phyloP scores from a whole-genome alignment of 2,888 invertebrate species.

The Drosophila cracens region DNA sequence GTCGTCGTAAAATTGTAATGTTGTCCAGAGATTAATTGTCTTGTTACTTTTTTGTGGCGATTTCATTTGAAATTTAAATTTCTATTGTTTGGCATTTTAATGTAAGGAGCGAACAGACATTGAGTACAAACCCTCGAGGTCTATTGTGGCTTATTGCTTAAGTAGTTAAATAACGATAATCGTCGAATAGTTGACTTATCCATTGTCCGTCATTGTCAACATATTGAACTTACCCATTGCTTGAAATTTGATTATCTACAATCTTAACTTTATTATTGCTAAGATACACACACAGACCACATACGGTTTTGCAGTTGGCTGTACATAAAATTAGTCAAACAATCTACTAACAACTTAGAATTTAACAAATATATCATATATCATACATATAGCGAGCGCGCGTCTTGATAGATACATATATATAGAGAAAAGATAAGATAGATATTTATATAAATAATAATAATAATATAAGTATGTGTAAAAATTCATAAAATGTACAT shows the following conservation, averaged over 20 bases:
- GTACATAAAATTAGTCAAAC: conserved; percentile 76
- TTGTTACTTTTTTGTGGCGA: conserved; percentile 34
- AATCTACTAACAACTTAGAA: conserved; percentile 69
- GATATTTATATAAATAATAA: conserved; percentile 41
- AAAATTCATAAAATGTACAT: conserved; percentile 34
- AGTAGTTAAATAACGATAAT: conserved; percentile 17
- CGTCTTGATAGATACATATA: conserved; percentile 24
- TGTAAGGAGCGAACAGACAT: conserved; percentile 5
- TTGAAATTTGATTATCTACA: conserved; percentile 42
- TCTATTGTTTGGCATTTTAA: conserved; percentile 23
- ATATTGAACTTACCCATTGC: neutral
- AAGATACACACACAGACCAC: conserved; percentile 37
- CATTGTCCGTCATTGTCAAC: neutral
- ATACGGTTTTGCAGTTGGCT: conserved; percentile 32
- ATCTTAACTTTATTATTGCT: conserved; percentile 60
- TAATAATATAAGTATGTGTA: conserved; percentile 29
- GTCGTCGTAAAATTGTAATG: conserved; percentile 59
- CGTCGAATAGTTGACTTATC: neutral
- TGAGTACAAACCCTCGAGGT: conserved; percentile 8
- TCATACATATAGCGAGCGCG: conserved; percentile 65
- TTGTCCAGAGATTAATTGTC: conserved; percentile 46
- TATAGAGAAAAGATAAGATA: conserved; percentile 32
- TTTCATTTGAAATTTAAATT: conserved; percentile 48
- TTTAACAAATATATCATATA: conserved; percentile 56
- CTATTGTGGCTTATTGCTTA: conserved; percentile 1